Conservation (phyloP, 2,888 invertebrate species). For the Apamea sordens region DNA sequence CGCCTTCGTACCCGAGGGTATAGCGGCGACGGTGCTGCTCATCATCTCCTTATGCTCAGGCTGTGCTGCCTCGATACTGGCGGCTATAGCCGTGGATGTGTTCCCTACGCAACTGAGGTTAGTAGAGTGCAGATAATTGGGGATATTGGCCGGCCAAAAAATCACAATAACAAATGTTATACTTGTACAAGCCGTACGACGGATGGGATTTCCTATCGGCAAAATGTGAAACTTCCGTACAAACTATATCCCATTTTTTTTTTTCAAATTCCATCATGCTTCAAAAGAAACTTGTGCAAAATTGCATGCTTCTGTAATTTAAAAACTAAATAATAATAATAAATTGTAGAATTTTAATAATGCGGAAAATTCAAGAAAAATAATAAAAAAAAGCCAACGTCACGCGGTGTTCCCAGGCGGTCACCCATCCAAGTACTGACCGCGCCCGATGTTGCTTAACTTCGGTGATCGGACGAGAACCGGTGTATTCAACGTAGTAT, state of each 20-base stretch:
- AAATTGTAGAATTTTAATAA: too few species aligned
- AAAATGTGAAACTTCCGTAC: too few species aligned
- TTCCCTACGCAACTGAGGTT: constrained; percentile 85
- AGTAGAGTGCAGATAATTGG: background rate
- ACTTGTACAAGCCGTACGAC: too few species aligned
- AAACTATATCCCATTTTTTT: too few species aligned
- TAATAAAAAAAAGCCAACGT: constrained; percentile 72
- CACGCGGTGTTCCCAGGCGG: constrained; percentile 82
- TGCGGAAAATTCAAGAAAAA: background rate
- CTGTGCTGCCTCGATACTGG: constrained; percentile 85
- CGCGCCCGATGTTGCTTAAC: constrained; percentile 88
- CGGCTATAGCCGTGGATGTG: constrained; percentile 86
- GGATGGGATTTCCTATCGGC: too few species aligned
- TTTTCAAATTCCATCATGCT: too few species aligned
- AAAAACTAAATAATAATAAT: too few species aligned
- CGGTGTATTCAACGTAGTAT: constrained; percentile 87
- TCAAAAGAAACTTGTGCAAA: too few species aligned
- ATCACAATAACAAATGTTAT: too few species aligned
- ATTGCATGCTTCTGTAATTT: too few species aligned
- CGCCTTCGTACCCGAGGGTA: constrained; percentile 82
- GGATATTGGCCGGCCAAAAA: too few species aligned
- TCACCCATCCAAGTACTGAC: constrained; percentile 87
- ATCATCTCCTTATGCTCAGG: constrained; percentile 84
- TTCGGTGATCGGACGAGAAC: constrained; percentile 89
- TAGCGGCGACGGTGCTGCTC: constrained; percentile 81